phyloP scores from a whole-genome alignment of 1,140 invertebrate species.

The Rhyzopertha dominica region DNA sequence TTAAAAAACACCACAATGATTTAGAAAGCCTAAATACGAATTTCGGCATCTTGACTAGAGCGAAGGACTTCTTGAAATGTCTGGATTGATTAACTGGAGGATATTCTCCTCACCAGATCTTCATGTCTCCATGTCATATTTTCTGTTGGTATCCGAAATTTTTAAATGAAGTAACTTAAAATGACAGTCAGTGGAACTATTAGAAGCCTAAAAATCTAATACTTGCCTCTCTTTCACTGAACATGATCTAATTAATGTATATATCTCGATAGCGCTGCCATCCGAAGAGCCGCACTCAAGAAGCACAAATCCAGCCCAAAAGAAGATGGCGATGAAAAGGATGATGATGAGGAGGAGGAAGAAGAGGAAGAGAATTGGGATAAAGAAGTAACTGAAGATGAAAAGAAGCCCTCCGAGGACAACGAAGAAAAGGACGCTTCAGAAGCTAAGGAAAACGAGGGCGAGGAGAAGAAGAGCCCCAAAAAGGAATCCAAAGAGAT shows the following conservation, averaged over 20 bases:
- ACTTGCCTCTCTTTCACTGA: slow-evolving; percentile 1
- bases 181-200: too few species aligned
- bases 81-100: too few species aligned
- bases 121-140: too few species aligned
- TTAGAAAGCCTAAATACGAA: too few species aligned
- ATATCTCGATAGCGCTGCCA: not conserved
- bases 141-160: too few species aligned
- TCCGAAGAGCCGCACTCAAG: not conserved
- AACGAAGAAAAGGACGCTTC: not conserved
- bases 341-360: slow-evolving; percentile 6
- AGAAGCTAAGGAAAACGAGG: slow-evolving; percentile 6
- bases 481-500: slow-evolving; percentile 8
- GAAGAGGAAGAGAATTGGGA: slow-evolving; percentile 3
- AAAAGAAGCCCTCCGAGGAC: slow-evolving; percentile 4
- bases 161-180: too few species aligned
- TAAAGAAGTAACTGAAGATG: too few species aligned
- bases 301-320: not conserved
- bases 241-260: not conserved
- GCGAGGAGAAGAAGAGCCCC: slow-evolving; percentile 5
- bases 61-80: too few species aligned
- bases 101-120: too few species aligned
- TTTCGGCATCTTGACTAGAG: too few species aligned
- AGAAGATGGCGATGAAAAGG: not conserved
- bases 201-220: too few species aligned
- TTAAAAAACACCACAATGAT: too few species aligned